Base-by-base conservation (phyloP, 2,113 vertebrate genomes). In the Lophius piscatorius region DNA sequence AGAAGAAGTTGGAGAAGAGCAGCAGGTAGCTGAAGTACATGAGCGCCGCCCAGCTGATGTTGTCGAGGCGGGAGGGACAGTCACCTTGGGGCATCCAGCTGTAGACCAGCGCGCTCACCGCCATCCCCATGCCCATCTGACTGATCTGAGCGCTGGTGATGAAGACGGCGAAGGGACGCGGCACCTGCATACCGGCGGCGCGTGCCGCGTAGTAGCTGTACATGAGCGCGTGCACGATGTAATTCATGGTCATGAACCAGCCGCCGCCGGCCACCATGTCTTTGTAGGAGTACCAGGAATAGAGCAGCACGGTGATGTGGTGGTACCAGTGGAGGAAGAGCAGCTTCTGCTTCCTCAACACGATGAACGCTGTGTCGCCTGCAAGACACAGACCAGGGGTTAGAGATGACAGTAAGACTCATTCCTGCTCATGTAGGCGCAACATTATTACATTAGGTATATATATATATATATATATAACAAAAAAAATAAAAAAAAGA, bases 221-320 rank as follows among this genome's bases (percentile, higher is more conserved):
- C 96, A 98, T 98, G 63, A 98, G 92, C 0, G 96, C 95, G 17
- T 98, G 97, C 4, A 98, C 96, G 17, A 88, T 68, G 12, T 94
- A 98, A 93, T 98, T 98, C 95, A 98, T 98, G 50, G 95, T 98
- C 96, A 98, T 98, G 82, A 98, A 98, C 97, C 97, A 98, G 54
- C 97, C 97, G 1, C 97, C 97, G 2, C 96, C 96, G 0, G 96
- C 96, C 45, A 97, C 94, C 96, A 97, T 96, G 94, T 98, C 95
- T 84, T 98, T 98, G 90, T 98, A 98, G 49, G 95, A 98, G 86
- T 95, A 98, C 95, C 96, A 98, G 48, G 95, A 98, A 87, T 98
- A 98, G 9, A 98, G 94, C 64, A 98, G 92, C 82, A 98, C 96
- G 6, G 96, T 98, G 91, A 98, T 97, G 90, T 98, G 96, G 54